Evolutionary conservation across 2,113 vertebrate species (phyloP).

Genomic region (Turnix velox): DNA sequence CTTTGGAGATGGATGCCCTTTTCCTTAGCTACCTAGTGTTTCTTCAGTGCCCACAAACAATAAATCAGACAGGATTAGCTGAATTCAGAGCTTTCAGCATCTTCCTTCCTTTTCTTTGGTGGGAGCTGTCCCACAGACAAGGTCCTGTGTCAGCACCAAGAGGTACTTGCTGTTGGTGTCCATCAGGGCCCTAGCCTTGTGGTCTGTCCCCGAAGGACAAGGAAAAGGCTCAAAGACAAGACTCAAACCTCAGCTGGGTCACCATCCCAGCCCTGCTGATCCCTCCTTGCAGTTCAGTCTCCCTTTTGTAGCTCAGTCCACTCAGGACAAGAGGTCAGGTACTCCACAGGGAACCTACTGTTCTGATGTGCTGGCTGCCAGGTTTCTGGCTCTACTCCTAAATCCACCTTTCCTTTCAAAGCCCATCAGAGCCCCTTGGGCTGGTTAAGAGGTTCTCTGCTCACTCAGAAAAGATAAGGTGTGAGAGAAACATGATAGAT

Average conservation of each 20-base stretch:
- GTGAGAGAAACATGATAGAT: not conserved
- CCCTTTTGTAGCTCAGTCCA: not conserved
- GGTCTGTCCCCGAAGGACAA: not conserved
- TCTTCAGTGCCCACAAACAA: not conserved
- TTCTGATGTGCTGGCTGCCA: not conserved
- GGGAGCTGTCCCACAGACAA: not conserved
- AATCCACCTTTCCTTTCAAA: not conserved
- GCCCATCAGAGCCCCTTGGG: not conserved
- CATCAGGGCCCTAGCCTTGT: not conserved
- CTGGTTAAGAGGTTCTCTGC: not conserved
- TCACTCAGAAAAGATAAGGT: not conserved
- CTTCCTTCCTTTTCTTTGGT: not conserved
- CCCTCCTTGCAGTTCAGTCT: not conserved
- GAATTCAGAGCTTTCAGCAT: not conserved
- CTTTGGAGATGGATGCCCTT: not conserved
- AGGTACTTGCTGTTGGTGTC: not conserved
- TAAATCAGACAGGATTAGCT: not conserved
- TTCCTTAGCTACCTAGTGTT: not conserved
- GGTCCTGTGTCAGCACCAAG: not conserved
- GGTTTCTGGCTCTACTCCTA: not conserved
- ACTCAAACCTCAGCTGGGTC: not conserved
- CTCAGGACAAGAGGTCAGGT: not conserved
- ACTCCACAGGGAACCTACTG: not conserved
- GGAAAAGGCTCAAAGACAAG: not conserved
- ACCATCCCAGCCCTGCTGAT: not conserved